These are phyloP conservation scores for Centruroides sculpturatus DNA, from an alignment of 1,140 invertebrate species.

Conservation along the genomic window DNA sequence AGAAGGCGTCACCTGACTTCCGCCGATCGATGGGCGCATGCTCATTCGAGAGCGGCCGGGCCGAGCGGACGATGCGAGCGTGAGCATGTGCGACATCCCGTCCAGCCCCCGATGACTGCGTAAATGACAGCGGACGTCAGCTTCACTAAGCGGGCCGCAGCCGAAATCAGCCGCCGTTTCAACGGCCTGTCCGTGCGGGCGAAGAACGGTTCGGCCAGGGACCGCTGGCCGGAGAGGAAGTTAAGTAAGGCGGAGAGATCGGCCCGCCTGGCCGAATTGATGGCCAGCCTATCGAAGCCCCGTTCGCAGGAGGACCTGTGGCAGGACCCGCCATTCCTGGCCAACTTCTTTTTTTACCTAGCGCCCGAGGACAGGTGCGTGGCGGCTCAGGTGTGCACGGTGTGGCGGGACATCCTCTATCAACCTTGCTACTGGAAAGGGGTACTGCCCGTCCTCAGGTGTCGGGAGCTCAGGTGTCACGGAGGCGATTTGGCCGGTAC, in stretches of 20 bases:
- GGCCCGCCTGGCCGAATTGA: conserved; percentile 19
- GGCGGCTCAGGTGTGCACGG: conserved; percentile 56
- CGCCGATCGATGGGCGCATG: background rate
- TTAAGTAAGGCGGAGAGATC: too few relatives aligned
- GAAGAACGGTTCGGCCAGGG: conserved; percentile 9
- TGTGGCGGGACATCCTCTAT: conserved; percentile 75
- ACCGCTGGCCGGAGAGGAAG: conserved; percentile 2
- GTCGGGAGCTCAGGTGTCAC: conserved; percentile 45
- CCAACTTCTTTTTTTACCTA: conserved; percentile 72
- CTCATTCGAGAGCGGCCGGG: background rate
- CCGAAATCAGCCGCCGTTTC: conserved; percentile 70
- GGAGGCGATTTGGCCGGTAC: too few relatives aligned
- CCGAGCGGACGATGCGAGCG: too few relatives aligned
- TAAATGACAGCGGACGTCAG: conserved; percentile 18
- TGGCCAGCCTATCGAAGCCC: conserved; percentile 22
- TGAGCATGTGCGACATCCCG: background rate
- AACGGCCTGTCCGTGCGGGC: conserved; percentile 57
- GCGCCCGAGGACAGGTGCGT: conserved; percentile 54
- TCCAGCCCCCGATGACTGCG: background rate
- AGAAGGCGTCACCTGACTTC: too few relatives aligned
- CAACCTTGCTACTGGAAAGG: conserved; percentile 69
- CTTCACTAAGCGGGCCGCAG: conserved; percentile 56
- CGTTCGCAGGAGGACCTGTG: conserved; percentile 49
- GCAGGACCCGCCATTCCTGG: conserved; percentile 66
- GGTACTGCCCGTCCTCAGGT: conserved; percentile 63